Evolutionary conservation across 2,113 vertebrate genomes (phyloP).

Genomic region (Trachemys scripta): DNA sequence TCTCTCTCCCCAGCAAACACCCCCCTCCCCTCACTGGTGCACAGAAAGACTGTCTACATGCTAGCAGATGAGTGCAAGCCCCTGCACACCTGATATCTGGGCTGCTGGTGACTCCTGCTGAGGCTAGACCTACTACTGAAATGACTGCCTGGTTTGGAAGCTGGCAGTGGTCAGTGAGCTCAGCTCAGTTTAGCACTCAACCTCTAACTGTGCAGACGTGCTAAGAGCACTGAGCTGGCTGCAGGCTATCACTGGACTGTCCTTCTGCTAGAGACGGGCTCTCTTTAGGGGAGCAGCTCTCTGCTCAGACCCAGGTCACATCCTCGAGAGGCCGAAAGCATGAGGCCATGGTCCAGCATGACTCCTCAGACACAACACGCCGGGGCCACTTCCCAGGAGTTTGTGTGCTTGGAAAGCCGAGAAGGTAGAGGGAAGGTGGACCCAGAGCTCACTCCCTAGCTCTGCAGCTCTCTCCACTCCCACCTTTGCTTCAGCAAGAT

Average conservation of each 20-base stretch:
- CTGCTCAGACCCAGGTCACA: background rate
- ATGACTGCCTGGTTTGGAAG: background rate
- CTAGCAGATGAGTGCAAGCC: background rate
- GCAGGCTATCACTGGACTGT: rapidly evolving
- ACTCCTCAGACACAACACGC: background rate
- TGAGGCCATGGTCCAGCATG: rapidly evolving
- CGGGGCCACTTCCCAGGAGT: background rate
- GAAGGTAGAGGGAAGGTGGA: background rate
- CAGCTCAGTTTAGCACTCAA: background rate
- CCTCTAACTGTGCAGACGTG: rapidly evolving
- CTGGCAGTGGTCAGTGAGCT: background rate
- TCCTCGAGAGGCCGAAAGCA: rapidly evolving
- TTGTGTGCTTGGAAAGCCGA: background rate
- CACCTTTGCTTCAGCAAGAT: constrained; percentile 38
- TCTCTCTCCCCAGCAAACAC: background rate
- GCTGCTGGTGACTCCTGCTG: background rate
- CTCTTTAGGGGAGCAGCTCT: rapidly evolving
- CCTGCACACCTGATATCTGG: background rate
- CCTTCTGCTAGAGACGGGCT: background rate
- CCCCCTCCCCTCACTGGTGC: background rate
- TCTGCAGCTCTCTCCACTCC: constrained; percentile 14
- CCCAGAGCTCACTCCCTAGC: background rate
- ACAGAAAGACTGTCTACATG: background rate
- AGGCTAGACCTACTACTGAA: background rate
- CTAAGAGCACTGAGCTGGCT: background rate